phyloP scores from a whole-genome alignment of 2,888 invertebrate genomes.

The Drosophila neotestacea region DNA sequence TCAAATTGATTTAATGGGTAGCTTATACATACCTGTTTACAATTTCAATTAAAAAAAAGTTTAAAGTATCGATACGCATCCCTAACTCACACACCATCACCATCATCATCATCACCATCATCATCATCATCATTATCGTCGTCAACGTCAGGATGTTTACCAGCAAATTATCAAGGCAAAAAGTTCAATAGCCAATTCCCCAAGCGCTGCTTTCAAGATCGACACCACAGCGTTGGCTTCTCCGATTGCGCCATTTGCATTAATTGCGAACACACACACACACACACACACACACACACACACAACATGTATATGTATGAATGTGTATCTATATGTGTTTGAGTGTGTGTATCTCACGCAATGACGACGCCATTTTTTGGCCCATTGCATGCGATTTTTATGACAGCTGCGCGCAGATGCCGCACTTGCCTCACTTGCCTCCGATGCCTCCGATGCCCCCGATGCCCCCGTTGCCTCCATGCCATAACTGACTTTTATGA shows the following conservation, averaged over 20 bases:
- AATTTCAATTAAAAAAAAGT: too few species aligned
- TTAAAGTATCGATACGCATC: too few species aligned
- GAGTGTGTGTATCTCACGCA: conserved; percentile 8
- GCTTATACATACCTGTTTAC: too few species aligned
- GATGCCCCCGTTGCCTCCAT: background rate
- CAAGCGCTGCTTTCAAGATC: conserved; percentile 48
- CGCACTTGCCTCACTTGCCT: conserved; percentile 1
- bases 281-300: conserved; percentile 2
- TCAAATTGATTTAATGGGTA: too few species aligned
- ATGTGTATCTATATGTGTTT: background rate
- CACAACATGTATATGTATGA: background rate
- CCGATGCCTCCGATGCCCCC: background rate
- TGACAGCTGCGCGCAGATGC: conserved; percentile 24
- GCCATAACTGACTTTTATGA: background rate
- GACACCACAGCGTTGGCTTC: conserved; percentile 35
- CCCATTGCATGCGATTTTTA: conserved; percentile 30
- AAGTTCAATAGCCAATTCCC: conserved; percentile 62
- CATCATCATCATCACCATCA: background rate
- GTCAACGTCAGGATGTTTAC: conserved; percentile 29
- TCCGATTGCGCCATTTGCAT: conserved; percentile 54
- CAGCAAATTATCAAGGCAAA: conserved; percentile 59
- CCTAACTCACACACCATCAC: too few species aligned
- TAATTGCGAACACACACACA: conserved; percentile 44
- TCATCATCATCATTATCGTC: background rate
- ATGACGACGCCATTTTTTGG: conserved; percentile 27